Evolutionary conservation across 2,888 invertebrate genomes (phyloP), one percentile per base, ranked within the genome.

Genomic region (Holacanthella duospinosa): DNA sequence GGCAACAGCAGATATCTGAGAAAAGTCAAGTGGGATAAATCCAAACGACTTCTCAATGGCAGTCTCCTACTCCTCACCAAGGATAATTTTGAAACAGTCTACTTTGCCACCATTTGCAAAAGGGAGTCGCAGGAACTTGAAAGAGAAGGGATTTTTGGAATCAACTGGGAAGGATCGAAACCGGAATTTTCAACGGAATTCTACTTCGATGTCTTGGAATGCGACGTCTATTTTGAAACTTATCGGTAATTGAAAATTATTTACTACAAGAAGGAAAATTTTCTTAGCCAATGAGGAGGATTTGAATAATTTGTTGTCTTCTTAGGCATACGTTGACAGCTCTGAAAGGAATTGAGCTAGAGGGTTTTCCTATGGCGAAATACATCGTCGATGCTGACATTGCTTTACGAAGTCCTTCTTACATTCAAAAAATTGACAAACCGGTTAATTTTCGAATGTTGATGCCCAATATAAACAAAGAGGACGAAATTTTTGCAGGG

Each of bases 281-380:
- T 16, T 9, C 6, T 16, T 16, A 9, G 16, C 36, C 6, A 36
- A 6, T 36, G 6, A 36, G 36, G 6, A n/a, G n/a, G n/a, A n/a
- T n/a, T n/a, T n/a, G n/a, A n/a, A n/a, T n/a, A n/a, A n/a, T n/a
- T n/a, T n/a, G n/a, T n/a, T n/a, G n/a, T n/a, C n/a, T n/a, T n/a
- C 16, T 25, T 48, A 64, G 64, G 3, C 61, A 64, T 58, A 64
- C 64, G 2, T 29, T 89, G 61, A 81, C 80, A 69, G 86, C 85
- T n/a, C 75, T 92, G 25, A 83, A 86, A 73, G 77, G 77, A 1
- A 81, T 85, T 60, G 76, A 77, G 53, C 73, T 78, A 27, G 77
- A 80, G 9, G 79, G 80, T 43, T 81, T 88, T 70, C 87, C 88
- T 0, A 83, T 89, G 82, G 78, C 80, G 54, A 80, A 80, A 61